Percentiles rank a stretch among this genome's conserved stretches.
These are phyloP conservation scores for Polypterus bichir DNA, from an alignment of 2,113 vertebrate species.

Conservation along the genomic window DNA sequence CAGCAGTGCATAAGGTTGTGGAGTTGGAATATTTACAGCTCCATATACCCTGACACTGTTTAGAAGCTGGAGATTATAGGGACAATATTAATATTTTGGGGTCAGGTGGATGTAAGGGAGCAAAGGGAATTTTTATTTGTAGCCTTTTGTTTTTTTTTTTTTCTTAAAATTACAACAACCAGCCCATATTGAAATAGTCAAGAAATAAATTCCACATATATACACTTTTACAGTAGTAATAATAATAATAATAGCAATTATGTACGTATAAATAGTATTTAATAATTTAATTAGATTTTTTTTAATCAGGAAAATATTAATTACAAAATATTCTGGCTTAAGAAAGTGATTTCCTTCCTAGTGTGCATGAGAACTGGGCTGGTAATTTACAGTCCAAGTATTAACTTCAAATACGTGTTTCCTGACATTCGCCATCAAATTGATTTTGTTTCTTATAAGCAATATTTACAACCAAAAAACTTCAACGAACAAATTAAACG, in stretches of 20 bases:
- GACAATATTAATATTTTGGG: too few species aligned
- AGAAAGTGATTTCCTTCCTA: neutral
- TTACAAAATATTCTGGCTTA: neutral
- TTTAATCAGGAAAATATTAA: neutral
- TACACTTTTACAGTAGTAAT: neutral
- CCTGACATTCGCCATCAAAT: neutral
- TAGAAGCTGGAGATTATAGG: too few species aligned
- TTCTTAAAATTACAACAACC: neutral
- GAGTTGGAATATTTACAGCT: too few species aligned
- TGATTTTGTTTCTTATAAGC: neutral
- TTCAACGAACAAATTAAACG: neutral
- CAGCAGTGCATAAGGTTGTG: too few species aligned
- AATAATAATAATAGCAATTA: neutral
- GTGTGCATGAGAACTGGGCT: too few species aligned
- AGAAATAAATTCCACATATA: neutral
- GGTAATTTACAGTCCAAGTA: too few species aligned
- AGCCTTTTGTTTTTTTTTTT: neutral
- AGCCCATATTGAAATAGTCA: neutral
- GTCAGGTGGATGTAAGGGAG: neutral
- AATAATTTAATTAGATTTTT: neutral
- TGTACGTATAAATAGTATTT: neutral
- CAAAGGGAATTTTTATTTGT: neutral
- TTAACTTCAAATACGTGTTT: too few species aligned
- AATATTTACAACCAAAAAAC: neutral
- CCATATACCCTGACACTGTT: too few species aligned